These are phyloP conservation scores for Microcebus murinus DNA, from an alignment of 2,113 vertebrate genomes.

Conservation along the genomic window DNA sequence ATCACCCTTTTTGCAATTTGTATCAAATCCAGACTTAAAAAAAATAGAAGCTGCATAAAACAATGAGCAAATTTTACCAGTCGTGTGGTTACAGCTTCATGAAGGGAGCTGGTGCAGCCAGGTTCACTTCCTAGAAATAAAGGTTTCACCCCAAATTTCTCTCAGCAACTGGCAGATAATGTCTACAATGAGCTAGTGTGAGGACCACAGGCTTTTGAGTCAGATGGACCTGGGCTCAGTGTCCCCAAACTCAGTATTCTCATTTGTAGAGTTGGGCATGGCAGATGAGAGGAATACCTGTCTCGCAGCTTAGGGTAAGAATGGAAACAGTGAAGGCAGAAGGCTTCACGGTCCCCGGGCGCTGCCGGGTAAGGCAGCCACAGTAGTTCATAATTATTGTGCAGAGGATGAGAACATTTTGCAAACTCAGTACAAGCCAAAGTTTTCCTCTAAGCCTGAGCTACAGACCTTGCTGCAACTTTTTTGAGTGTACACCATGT, in stretches of 20 bases:
- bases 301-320: background rate
- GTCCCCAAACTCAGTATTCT: background rate
- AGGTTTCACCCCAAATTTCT: background rate
- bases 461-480: background rate
- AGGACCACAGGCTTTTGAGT: fast-evolving
- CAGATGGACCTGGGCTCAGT: background rate
- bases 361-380: background rate
- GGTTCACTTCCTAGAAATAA: background rate
- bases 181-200: background rate
- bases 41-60: background rate
- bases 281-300: no score
- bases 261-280: background rate
- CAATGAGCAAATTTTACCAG: background rate
- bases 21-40: background rate
- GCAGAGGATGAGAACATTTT: background rate
- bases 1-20: background rate
- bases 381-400: background rate
- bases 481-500: background rate
- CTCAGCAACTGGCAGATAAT: background rate
- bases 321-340: background rate
- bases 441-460: background rate
- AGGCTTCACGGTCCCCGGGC: background rate
- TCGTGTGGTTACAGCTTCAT: background rate
- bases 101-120: background rate
- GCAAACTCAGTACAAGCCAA: background rate